phyloP scores from a whole-genome alignment of 2,797 vertebrate species.

The Myiotriccus ornatus region DNA sequence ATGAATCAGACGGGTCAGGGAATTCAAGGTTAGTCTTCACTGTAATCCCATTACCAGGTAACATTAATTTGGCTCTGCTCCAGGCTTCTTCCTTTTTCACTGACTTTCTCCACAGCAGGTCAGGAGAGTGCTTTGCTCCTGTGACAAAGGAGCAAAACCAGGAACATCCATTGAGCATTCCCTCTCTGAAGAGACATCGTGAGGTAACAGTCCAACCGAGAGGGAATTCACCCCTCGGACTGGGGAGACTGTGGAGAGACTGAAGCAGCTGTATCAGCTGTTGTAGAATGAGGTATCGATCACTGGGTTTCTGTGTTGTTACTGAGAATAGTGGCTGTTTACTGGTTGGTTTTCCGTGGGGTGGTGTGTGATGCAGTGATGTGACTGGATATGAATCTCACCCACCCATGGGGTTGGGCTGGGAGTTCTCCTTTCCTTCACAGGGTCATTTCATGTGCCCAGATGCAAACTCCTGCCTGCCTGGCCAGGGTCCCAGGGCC shows the following conservation, averaged over 20 bases:
- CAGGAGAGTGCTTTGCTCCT: background rate
- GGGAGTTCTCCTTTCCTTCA: background rate
- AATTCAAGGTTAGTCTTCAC: background rate
- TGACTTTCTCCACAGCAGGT: background rate
- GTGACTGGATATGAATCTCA: background rate
- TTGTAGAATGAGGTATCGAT: accelerated
- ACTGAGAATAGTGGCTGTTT: no score
- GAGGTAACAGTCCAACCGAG: accelerated
- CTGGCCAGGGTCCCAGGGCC: constrained; percentile 30
- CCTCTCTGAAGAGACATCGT: background rate
- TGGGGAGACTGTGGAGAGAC: accelerated
- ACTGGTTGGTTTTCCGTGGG: accelerated
- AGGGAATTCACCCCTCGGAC: accelerated
- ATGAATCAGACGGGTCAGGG: background rate
- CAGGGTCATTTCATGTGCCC: background rate
- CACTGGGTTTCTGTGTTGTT: background rate
- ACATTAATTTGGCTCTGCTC: background rate
- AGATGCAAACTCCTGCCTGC: background rate
- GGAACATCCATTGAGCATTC: accelerated
- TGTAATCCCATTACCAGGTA: background rate
- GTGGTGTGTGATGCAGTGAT: accelerated
- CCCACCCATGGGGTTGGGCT: background rate
- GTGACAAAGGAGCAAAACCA: background rate
- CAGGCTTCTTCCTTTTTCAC: background rate
- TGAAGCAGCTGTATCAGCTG: accelerated